Base-by-base conservation (phyloP, 1,140 invertebrate species). In the Onthophagus taurus region DNA sequence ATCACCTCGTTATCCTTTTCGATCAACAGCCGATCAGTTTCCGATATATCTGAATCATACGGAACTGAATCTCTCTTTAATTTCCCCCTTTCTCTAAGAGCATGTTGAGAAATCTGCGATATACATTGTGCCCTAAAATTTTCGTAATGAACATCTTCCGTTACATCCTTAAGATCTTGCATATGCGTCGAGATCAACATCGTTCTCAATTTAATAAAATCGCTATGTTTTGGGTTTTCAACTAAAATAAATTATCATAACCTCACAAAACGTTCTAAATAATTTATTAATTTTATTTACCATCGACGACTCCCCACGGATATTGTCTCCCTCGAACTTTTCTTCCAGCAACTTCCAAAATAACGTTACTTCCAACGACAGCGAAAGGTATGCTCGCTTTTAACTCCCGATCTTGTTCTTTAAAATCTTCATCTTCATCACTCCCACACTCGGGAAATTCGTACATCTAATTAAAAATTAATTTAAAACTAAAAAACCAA, bases 251-350 rank as follows among this genome's bases (percentile, higher is more conserved):
- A 9, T 37, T 2, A 19, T 2, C 8, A 4, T 2, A 34, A 34
- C 3, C 13, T 16, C 18, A 23, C 20, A 37, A 23, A 16, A 9
- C 20, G 13, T n/a, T 21, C 16, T 2, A n/a, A 26, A 26, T 7
- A 4, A 37, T 12, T 37, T 34, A 34, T 13, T 34, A 14, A 6
- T 13, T 14, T 2, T 13, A 14, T 23, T 54, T 67, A 85, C 83
- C 82, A 75, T 98, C 94, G 2, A 98, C 94, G 26, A 95, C 83
- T 12, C 96, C 96, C 95, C 95, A 99, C 0, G 94, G 93, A 70
- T 98, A 98, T 60, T 95, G 85, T 3, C 95, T 73, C 7, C 91
- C 93, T 44, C 92, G 75, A 20, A 93, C 81, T 62, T 88, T 85
- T 54, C 80, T 80, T 1, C 89, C 89, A n/a, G 83, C 83, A 2